These are phyloP conservation scores for Ichneumon xanthorius DNA, from an alignment of 2,888 invertebrate species.

Conservation along the genomic window DNA sequence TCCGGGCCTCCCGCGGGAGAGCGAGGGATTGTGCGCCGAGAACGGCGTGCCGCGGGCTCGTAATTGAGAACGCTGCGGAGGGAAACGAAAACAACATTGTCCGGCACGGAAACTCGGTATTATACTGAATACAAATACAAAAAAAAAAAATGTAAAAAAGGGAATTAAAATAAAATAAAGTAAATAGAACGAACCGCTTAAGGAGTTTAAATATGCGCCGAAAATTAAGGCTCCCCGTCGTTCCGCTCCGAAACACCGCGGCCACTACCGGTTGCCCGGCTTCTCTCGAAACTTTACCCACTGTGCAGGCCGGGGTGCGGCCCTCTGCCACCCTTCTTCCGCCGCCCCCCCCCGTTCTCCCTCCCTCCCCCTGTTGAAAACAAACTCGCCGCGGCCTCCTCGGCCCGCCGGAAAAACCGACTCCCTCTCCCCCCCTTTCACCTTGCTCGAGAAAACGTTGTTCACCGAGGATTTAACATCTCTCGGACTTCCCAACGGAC, in stretches of 20 bases:
- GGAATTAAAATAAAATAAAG: no score
- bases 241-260: constrained; percentile 9
- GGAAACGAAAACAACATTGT: constrained; percentile 35
- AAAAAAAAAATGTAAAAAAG: constrained; percentile 48
- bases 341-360: constrained; percentile 3
- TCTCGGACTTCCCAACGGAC: constrained; percentile 46
- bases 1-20: constrained; percentile 30
- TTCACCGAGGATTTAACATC: constrained; percentile 61
- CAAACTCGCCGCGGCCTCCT: constrained; percentile 19
- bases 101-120: constrained; percentile 38
- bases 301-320: constrained; percentile 37
- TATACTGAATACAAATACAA: constrained; percentile 39
- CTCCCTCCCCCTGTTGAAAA: constrained; percentile 34
- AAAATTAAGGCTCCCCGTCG: constrained; percentile 76
- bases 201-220: constrained; percentile 79
- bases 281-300: constrained; percentile 59
- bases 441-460: constrained; percentile 32
- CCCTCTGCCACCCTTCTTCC: constrained; percentile 11
- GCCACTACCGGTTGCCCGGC: constrained; percentile 1
- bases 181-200: constrained; percentile 74
- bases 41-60: constrained; percentile 18
- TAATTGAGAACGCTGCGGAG: background rate
- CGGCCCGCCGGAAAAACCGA: constrained; percentile 39
- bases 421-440: background rate
- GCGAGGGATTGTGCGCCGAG: constrained; percentile 54